Evolutionary conservation across 2,888 invertebrate genomes (phyloP), one percentile per base, ranked within the genome.

Genomic region (Eristalis tenax): DNA sequence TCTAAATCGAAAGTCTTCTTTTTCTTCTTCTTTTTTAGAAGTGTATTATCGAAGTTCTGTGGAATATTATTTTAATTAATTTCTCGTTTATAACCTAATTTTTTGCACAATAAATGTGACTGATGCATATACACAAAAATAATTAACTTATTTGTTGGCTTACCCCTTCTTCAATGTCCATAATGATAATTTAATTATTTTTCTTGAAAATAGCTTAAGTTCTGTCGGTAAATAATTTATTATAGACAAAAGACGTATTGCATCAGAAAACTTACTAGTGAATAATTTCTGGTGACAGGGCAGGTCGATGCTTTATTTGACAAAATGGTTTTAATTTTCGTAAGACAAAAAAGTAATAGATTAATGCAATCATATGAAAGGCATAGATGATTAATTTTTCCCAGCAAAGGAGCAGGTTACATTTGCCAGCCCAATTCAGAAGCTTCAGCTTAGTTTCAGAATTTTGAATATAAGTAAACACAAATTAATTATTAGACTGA

Each of bases 1-100:
- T 98, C 98, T 92, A 98, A 94, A 91, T 97, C 97, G 91, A 98
- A 96, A 83, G 96, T 96, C 95, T 97, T 97, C 95, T 97, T 97
- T 95, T 97, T 98, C 94, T 97, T 97, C 93, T 97, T 97, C 93
- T 98, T 97, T 98, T 98, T 98, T 89, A 95, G 94, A 89, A 98
- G 93, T 89, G 96, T 95, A 32, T 97, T 97, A 94, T 98, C 98
- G 93, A 98, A 98, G 91, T 97, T 95, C 97, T 94, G 81, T 26
- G 89, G 40, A 28, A 22, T 22, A 57, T 79, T 71, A 0, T 35
- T 78, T 68, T 66, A 18, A 76, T 83, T 80, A 87, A 56, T 87
- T 56, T 43, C 5, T 11, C 6, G 57, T 61, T 69, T 68, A 89
- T 73, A 81, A 89, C 83, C 84, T 78, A 70, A 76, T 83, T 84